Percentiles rank a stretch among this genome's conserved stretches.
These are phyloP conservation scores for Mesoclemmys tuberculata DNA, from an alignment of 2,113 vertebrate species.

Conservation along the genomic window DNA sequence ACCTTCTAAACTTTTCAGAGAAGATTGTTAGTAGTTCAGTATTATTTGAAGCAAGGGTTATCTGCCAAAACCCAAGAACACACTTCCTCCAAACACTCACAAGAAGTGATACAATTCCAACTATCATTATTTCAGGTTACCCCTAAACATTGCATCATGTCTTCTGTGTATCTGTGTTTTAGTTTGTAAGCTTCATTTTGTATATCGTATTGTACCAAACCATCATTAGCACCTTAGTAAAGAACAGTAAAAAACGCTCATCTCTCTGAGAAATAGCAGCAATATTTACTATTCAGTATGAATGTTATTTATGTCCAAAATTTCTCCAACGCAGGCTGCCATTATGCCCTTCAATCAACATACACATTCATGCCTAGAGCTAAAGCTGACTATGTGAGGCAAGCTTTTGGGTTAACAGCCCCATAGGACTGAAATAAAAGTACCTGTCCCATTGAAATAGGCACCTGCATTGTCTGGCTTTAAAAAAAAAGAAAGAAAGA, in stretches of 20 bases:
- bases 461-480: too few relatives aligned
- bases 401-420: not conserved
- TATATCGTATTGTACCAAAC: not conserved
- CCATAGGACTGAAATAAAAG: not conserved
- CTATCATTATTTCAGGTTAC: not conserved
- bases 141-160: rapidly evolving
- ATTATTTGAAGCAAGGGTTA: too few relatives aligned
- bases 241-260: rapidly evolving
- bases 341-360: not conserved
- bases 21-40: too few relatives aligned
- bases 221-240: not conserved
- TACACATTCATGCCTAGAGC: not conserved
- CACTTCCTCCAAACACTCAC: not conserved
- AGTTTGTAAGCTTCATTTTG: not conserved
- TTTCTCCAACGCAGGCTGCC: not conserved
- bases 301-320: not conserved
- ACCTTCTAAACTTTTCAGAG: too few relatives aligned
- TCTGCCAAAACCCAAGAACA: not conserved
- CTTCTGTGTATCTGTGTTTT: not conserved
- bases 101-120: not conserved
- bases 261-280: not conserved
- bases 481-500: not conserved
- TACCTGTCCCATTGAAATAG: not conserved
- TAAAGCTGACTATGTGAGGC: not conserved
- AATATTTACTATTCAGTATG: not conserved